Evolutionary conservation across 2,113 vertebrate species (phyloP).

Genomic region (Toxotes chatareus): DNA sequence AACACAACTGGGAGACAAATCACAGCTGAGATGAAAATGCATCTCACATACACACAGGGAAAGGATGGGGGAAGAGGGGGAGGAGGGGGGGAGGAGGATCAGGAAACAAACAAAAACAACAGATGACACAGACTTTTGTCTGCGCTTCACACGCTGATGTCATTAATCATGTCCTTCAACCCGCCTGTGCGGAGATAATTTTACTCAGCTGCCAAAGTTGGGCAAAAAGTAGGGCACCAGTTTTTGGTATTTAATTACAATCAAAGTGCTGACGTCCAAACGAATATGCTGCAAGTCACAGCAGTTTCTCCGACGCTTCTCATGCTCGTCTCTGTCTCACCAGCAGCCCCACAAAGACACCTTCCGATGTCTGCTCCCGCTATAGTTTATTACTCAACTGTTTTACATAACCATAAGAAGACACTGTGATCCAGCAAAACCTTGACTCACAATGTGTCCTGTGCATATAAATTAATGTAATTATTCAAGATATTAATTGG

Average conservation of each 20-base stretch:
- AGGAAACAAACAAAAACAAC: slow-evolving; percentile 51
- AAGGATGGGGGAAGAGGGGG: not conserved
- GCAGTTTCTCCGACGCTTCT: slow-evolving; percentile 45
- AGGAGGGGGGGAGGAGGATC: not conserved
- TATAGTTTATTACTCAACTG: slow-evolving; percentile 27
- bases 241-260: slow-evolving; percentile 71
- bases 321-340: slow-evolving; percentile 32
- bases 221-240: slow-evolving; percentile 53
- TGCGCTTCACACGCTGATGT: slow-evolving; percentile 7
- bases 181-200: slow-evolving; percentile 12
- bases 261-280: slow-evolving; percentile 66
- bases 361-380: slow-evolving; percentile 26
- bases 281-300: slow-evolving; percentile 47
- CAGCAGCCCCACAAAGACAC: slow-evolving; percentile 11
- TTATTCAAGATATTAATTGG: slow-evolving; percentile 16
- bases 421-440: not conserved
- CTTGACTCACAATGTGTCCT: not conserved
- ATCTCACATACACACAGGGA: not conserved
- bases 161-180: slow-evolving; percentile 66
- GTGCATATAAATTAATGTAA: not conserved
- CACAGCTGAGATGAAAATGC: slow-evolving; percentile 5
- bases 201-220: slow-evolving; percentile 43
- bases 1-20: slow-evolving; percentile 29
- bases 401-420: slow-evolving; percentile 19
- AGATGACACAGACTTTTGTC: slow-evolving; percentile 45